These are phyloP conservation scores for Patiria pectinifera DNA, from an alignment of 53 echinoderm and acorn worm species.

Conservation along the genomic window DNA sequence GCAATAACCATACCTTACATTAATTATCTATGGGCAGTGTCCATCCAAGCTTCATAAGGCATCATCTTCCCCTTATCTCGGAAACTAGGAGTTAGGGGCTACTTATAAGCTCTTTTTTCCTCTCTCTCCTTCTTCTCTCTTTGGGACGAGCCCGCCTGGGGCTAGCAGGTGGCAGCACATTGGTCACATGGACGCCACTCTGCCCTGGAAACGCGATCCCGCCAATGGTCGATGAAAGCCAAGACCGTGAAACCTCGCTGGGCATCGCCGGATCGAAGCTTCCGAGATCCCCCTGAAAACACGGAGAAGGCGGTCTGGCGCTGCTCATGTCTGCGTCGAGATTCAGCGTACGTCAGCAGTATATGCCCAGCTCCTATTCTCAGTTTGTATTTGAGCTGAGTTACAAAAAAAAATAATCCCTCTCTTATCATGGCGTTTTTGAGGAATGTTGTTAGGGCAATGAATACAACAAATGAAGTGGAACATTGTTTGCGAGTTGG, in stretches of 20 bases:
- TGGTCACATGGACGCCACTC: slow-evolving; percentile 62
- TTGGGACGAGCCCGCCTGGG: slow-evolving; percentile 21
- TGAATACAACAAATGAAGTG: too few relatives aligned
- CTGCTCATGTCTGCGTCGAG: background rate
- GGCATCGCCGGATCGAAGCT: slow-evolving; percentile 38
- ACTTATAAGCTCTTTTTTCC: slow-evolving; percentile 1
- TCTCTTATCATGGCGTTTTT: too few relatives aligned
- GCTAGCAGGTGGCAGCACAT: slow-evolving; percentile 53
- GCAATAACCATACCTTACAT: background rate
- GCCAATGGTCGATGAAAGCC: slow-evolving; percentile 53
- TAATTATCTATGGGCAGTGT: slow-evolving; percentile 4
- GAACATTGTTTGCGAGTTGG: too few relatives aligned
- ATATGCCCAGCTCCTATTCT: background rate
- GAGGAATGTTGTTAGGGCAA: too few relatives aligned
- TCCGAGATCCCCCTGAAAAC: slow-evolving; percentile 16
- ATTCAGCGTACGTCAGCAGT: background rate
- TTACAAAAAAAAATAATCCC: background rate
- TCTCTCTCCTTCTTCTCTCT: background rate
- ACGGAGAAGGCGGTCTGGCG: background rate
- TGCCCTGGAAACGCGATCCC: slow-evolving; percentile 60
- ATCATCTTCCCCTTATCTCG: slow-evolving; percentile 11
- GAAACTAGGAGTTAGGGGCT: slow-evolving; percentile 29
- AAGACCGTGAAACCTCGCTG: slow-evolving; percentile 19
- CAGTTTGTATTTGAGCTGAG: background rate
- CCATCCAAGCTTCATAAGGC: background rate